A percentile compares a stretch with the other conserved stretches of the same genome.
phyloP scores from a whole-genome alignment of 2,888 invertebrate genomes.

The Amorpha juglandis region DNA sequence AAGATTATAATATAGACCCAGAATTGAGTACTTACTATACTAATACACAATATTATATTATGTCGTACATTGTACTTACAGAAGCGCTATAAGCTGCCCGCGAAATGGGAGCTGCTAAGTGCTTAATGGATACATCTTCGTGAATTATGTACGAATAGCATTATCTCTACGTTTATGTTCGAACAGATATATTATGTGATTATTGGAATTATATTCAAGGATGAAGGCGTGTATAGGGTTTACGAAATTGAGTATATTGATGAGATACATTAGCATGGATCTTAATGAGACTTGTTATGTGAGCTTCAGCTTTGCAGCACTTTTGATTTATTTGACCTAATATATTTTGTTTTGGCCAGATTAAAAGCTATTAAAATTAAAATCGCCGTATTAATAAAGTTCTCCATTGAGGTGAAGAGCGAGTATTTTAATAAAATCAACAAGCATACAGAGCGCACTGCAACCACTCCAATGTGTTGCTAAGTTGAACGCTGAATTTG shows the following conservation, averaged over 20 bases:
- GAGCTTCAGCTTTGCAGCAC: too few species aligned
- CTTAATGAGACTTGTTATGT: neutral
- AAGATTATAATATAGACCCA: too few species aligned
- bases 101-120: slow-evolving; percentile 14
- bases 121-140: slow-evolving; percentile 8
- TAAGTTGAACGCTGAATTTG: slow-evolving; percentile 18
- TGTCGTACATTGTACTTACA: neutral
- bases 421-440: slow-evolving; percentile 19
- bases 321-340: too few species aligned
- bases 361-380: neutral
- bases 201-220: neutral
- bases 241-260: neutral
- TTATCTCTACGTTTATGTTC: neutral
- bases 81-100: slow-evolving; percentile 4
- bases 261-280: neutral
- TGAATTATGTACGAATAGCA: slow-evolving; percentile 13
- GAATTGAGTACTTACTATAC: neutral
- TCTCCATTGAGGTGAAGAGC: neutral
- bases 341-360: too few species aligned
- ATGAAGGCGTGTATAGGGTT: neutral
- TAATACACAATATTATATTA: neutral
- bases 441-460: slow-evolving; percentile 3
- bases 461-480: slow-evolving; percentile 13
- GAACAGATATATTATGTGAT: slow-evolving; percentile 2
- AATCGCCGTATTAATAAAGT: slow-evolving; percentile 17